phyloP scores from a whole-genome alignment of 2,113 vertebrate species.

The Emydura subglobosa region DNA sequence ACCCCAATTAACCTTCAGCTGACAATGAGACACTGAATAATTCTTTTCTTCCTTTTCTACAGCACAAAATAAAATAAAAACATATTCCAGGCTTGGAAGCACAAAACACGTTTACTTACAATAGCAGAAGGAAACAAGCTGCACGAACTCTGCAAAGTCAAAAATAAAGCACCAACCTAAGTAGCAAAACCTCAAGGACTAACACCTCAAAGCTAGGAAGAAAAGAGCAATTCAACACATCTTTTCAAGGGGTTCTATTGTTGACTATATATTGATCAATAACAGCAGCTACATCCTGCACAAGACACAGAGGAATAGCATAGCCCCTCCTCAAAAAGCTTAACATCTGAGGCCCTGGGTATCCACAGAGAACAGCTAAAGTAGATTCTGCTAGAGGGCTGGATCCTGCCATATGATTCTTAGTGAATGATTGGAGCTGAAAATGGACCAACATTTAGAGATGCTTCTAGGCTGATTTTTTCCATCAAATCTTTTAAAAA shows the following conservation, averaged over 20 bases:
- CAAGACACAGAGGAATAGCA: neutral
- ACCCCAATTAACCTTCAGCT: slow-evolving; percentile 49
- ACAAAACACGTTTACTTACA: neutral
- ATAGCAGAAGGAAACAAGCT: neutral
- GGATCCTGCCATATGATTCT: neutral
- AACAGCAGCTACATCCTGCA: neutral
- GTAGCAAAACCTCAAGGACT: neutral
- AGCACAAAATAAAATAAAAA: neutral
- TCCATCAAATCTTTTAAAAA: neutral
- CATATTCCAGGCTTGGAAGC: neutral
- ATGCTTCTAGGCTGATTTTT: neutral
- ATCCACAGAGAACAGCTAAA: neutral
- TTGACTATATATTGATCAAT: neutral
- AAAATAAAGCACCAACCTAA: slow-evolving; percentile 12
- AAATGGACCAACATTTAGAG: neutral
- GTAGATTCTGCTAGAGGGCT: neutral
- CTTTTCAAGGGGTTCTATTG: neutral
- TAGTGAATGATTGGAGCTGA: neutral
- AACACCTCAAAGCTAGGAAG: neutral
- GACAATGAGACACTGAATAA: neutral
- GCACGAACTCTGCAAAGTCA: neutral
- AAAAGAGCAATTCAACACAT: neutral
- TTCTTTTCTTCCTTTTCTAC: neutral
- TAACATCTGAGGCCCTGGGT: neutral
- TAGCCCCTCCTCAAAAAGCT: neutral